Evolutionary conservation across 2,888 invertebrate genomes (phyloP), one percentile per base, ranked within the genome.

Genomic region (Amorpha juglandis): DNA sequence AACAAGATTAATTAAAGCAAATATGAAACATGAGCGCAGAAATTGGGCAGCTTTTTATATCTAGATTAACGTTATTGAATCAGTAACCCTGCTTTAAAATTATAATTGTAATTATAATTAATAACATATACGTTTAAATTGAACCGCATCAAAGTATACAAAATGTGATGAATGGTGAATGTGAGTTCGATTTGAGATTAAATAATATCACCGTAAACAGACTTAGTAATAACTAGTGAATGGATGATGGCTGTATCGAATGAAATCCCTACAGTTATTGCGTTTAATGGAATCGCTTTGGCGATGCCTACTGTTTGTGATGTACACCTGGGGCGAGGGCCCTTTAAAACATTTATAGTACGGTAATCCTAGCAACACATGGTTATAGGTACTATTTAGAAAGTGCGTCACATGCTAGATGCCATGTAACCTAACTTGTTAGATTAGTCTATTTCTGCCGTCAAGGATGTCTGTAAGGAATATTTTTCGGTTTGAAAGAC

Each of bases 141-240:
- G n/a, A 63, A 27, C n/a, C 1, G 38, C 52, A 42, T 19, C 21
- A 12, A 16, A 45, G n/a, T 21, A 53, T 11, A 27, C 45, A 55
- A 64, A 53, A 64, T 27, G 3, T 64, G 45, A 64, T 55, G 27
- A 16, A 47, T 33, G 4, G 11, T 47, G 45, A 19, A 63, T 53
- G 6, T 42, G 64, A 64, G 33, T 55, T 47, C 2, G n/a, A 33
- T 47, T 53, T 45, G 11, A 27, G 14, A 62, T 64, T 9, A 1
- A 52, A 64, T 42, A n/a, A 7, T 65, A 64, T 9, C 58, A 63
- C 68, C 63, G 66, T 71, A 70, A 74, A 75, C 63, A 65, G 51
- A 73, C 63, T 69, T 71, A 48, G 62, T 65, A 70, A 69, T 67
- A 68, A 66, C 52, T 67, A 53, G 55, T 69, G 48, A 71, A 72